Percentiles rank a stretch among this genome's conserved stretches.
These are phyloP conservation scores for Agonopterix subpropinquella DNA, from an alignment of 2,888 invertebrate species.

Conservation along the genomic window DNA sequence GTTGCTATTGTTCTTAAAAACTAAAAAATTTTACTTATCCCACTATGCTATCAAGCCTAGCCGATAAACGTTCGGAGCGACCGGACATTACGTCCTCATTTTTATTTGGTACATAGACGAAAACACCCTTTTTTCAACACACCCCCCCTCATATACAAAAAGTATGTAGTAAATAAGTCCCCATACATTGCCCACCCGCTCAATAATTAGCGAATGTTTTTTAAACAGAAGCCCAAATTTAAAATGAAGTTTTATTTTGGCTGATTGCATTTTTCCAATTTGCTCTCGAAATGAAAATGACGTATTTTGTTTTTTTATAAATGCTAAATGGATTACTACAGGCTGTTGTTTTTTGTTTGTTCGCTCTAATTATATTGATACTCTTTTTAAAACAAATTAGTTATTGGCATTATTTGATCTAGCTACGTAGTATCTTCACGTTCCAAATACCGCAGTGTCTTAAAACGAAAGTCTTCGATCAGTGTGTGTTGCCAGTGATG, in stretches of 20 bases:
- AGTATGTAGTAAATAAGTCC: constrained; percentile 12
- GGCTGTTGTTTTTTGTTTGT: too few species aligned
- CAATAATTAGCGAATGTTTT: constrained; percentile 71
- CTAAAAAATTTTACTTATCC: constrained; percentile 1
- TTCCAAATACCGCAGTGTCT: too few species aligned
- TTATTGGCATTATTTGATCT: too few species aligned
- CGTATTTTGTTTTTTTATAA: constrained; percentile 17
- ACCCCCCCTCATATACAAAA: constrained; percentile 35
- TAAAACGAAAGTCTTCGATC: too few species aligned
- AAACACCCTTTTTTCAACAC: constrained; percentile 65
- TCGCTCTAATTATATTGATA: too few species aligned
- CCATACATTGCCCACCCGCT: constrained; percentile 13
- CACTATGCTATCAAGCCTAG: constrained; percentile 22
- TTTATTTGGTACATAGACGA: constrained; percentile 75
- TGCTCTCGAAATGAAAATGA: constrained; percentile 36
- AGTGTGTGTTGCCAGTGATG: too few species aligned
- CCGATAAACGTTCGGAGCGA: constrained; percentile 64
- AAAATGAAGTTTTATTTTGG: constrained; percentile 64
- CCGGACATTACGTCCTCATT: constrained; percentile 73
- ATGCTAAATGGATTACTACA: neutral
- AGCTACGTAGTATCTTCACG: too few species aligned
- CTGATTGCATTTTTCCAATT: constrained; percentile 53
- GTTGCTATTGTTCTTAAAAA: neutral
- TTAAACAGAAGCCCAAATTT: constrained; percentile 64
- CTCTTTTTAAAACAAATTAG: too few species aligned